Percentiles rank a stretch among this genome's conserved stretches.
These are phyloP conservation scores for Leptonema lineaticorne DNA, from an alignment of 1,140 invertebrate genomes.

Conservation along the genomic window DNA sequence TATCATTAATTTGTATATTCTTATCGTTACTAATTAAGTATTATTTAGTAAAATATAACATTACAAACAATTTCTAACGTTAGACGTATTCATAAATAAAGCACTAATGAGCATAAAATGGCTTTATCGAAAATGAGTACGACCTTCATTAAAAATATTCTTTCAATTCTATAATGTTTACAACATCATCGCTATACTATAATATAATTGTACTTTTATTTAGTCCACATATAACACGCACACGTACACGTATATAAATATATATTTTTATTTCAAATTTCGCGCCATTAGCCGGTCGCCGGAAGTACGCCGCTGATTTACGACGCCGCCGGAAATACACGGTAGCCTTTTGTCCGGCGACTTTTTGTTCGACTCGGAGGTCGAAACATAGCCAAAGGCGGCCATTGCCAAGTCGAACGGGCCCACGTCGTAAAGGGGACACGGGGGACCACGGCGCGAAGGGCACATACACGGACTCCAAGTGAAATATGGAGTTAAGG, in stretches of 20 bases:
- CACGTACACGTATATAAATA: background rate
- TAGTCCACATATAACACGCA: too few species aligned
- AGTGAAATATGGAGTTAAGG: constrained; percentile 8
- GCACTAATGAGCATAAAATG: too few species aligned
- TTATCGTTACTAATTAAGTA: background rate
- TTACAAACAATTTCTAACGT: too few species aligned
- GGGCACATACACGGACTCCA: too few species aligned
- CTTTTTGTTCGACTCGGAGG: constrained; percentile 6
- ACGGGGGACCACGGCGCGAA: background rate
- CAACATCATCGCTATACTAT: too few species aligned
- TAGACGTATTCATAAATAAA: too few species aligned
- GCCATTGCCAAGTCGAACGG: constrained; percentile 4
- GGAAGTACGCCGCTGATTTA: constrained; percentile 13
- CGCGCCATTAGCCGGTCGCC: background rate
- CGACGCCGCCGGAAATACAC: constrained; percentile 12
- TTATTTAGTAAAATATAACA: too few species aligned
- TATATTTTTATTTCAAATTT: background rate
- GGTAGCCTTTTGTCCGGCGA: constrained; percentile 7
- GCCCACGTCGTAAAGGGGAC: background rate
- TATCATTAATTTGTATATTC: background rate
- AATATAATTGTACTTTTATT: too few species aligned
- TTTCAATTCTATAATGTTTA: too few species aligned
- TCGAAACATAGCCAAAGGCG: background rate
- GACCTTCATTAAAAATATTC: too few species aligned
- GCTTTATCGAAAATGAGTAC: too few species aligned